Percentiles rank a stretch among this genome's conserved stretches.
These are phyloP conservation scores for Origma solitaria DNA, from an alignment of 2,113 vertebrate genomes.

Conservation along the genomic window DNA sequence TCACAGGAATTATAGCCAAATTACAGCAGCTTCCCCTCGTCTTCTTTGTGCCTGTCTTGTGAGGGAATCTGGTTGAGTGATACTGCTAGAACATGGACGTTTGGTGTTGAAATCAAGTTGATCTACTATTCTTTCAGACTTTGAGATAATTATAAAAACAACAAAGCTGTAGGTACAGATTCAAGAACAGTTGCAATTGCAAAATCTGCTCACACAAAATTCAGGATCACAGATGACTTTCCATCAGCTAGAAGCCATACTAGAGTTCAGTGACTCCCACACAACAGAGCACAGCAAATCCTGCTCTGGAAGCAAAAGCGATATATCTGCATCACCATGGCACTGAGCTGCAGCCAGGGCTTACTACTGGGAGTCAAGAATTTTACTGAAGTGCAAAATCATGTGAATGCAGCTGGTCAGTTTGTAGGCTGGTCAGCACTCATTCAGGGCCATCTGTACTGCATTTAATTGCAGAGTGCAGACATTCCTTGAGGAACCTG, in stretches of 20 bases:
- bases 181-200: neutral
- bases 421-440: neutral
- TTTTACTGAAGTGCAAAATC: neutral
- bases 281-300: neutral
- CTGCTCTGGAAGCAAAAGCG: neutral
- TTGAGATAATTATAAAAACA: neutral
- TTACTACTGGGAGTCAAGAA: neutral
- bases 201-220: neutral
- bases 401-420: neutral
- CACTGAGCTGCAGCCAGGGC: neutral
- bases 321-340: neutral
- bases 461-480: neutral
- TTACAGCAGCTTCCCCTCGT: neutral
- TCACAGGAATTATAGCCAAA: neutral
- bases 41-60: neutral
- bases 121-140: neutral
- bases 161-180: neutral
- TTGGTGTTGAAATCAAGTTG: neutral
- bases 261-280: neutral
- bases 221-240: neutral
- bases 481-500: neutral
- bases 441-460: neutral
- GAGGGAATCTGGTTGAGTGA: neutral
- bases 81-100: neutral
- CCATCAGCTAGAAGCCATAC: neutral